Percentiles rank a stretch among this genome's conserved stretches.
Evolutionary conservation across 1,140 invertebrate species (phyloP).

Genomic region (Olivierus martensii): DNA sequence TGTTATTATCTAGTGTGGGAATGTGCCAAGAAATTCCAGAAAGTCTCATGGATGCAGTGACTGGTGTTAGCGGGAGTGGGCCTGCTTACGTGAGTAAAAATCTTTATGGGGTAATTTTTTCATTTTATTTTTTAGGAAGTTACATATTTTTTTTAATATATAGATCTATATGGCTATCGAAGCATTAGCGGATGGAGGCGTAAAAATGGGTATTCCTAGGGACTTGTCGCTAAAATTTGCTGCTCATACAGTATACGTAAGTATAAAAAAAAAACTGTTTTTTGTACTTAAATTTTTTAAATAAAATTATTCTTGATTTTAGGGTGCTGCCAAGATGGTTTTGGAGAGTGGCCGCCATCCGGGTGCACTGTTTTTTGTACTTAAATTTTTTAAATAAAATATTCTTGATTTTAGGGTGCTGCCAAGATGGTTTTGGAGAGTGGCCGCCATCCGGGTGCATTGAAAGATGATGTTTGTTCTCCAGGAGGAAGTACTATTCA

Average conservation of each 20-base stretch:
- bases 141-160: slow-evolving; percentile 7
- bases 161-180: slow-evolving; percentile 80
- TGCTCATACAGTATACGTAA: slow-evolving; percentile 64
- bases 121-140: neutral
- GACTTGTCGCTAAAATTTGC: slow-evolving; percentile 64
- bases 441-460: slow-evolving; percentile 61
- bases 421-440: slow-evolving; percentile 75
- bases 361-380: slow-evolving; percentile 45
- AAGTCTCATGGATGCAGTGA: slow-evolving; percentile 74
- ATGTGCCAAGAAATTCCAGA: slow-evolving; percentile 79
- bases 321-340: slow-evolving; percentile 82
- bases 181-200: slow-evolving; percentile 79
- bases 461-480: slow-evolving; percentile 51
- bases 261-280: too few relatives aligned
- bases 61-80: slow-evolving; percentile 84
- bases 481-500: slow-evolving; percentile 60
- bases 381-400: too few relatives aligned
- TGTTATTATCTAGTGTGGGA: slow-evolving; percentile 68
- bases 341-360: slow-evolving; percentile 64
- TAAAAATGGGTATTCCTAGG: slow-evolving; percentile 81
- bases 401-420: slow-evolving; percentile 47
- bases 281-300: too few relatives aligned
- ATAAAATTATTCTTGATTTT: slow-evolving; percentile 4
- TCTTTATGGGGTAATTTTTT: neutral
- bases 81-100: slow-evolving; percentile 76